Percentiles rank a stretch among this genome's conserved stretches.
Evolutionary conservation across 2,113 vertebrate species (phyloP).

Genomic region (Bubo bubo): DNA sequence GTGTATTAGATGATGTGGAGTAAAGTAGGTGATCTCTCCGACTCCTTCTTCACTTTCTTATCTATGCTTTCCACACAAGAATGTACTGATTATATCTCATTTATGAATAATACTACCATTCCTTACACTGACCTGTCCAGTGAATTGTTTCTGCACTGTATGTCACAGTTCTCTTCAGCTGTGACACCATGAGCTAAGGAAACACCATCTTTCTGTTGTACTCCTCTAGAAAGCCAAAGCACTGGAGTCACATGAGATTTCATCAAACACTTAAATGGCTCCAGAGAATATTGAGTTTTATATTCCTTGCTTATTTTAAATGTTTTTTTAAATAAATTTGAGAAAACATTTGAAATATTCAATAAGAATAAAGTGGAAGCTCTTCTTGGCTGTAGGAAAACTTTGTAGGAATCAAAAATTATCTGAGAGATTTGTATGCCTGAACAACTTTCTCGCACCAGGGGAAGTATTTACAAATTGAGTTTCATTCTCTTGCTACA

Average conservation of each 20-base stretch:
- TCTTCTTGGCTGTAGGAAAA: not conserved
- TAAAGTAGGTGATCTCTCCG: not conserved
- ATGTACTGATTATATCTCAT: not conserved
- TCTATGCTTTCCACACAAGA: not conserved
- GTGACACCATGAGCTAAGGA: not conserved
- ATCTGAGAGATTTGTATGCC: not conserved
- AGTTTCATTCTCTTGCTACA: not conserved
- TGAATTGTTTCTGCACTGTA: not conserved
- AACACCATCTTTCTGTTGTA: not conserved
- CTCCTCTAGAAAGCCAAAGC: not conserved
- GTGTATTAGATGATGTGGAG: rapidly evolving
- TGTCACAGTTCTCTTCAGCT: not conserved
- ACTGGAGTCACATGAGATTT: not conserved
- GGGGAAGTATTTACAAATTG: not conserved
- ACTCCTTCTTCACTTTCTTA: not conserved
- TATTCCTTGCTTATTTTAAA: not conserved
- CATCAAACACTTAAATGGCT: not conserved
- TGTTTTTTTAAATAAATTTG: not conserved
- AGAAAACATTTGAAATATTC: not conserved
- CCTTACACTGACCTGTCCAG: not conserved
- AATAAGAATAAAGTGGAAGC: not conserved
- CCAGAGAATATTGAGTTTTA: not conserved
- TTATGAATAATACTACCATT: not conserved
- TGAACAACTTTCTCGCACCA: not conserved
- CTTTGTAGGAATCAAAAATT: not conserved